Conservation (phyloP, 2,113 vertebrate species). For the Bufo gargarizans region DNA sequence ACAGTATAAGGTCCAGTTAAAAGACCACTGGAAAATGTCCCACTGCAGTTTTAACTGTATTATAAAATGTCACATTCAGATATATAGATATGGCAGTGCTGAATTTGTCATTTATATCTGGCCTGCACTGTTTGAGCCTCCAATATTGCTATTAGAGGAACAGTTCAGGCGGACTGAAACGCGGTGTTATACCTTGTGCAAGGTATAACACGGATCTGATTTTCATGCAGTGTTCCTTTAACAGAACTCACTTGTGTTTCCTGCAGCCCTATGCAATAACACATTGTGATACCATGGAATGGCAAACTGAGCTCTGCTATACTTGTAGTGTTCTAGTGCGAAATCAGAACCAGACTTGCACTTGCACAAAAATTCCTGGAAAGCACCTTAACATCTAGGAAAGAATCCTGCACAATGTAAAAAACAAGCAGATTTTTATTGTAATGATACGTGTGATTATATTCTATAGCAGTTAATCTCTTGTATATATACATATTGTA, state of each 20-base stretch:
- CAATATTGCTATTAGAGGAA: neutral
- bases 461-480: conserved; percentile 14
- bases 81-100: neutral
- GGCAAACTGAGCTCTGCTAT: neutral
- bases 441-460: neutral
- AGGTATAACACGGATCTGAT: no score
- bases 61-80: neutral
- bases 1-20: no score
- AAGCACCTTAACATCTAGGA: conserved; percentile 2
- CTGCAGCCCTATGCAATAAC: neutral
- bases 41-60: neutral
- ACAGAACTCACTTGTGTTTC: neutral
- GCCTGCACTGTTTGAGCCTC: neutral
- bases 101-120: neutral
- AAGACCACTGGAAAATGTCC: neutral
- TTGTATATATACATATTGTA: conserved; percentile 35
- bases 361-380: neutral
- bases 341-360: neutral
- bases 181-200: neutral
- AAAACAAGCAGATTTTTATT: neutral
- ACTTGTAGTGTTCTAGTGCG: neutral
- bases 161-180: neutral
- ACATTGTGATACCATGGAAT: neutral
- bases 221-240: no score
- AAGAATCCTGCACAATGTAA: conserved; percentile 7